Conservation (phyloP, 1,140 invertebrate genomes). For the Chionoecetes opilio region DNA sequence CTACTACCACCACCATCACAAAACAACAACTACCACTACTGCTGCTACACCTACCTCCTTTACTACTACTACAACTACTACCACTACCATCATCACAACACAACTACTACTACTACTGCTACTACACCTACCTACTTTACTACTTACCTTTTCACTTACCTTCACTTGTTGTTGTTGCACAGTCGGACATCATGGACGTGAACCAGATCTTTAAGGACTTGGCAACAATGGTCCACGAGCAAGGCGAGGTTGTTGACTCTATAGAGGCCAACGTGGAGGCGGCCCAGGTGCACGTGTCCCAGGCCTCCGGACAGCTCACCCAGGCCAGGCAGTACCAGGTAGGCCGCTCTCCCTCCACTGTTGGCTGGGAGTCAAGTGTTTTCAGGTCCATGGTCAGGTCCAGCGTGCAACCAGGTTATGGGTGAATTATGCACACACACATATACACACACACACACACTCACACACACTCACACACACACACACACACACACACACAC, state of each 20-base stretch:
- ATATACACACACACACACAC: not conserved
- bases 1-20: too few relatives aligned
- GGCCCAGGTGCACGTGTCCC: constrained; percentile 93
- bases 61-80: too few relatives aligned
- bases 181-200: constrained; percentile 97
- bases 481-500: constrained; percentile 11
- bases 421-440: not conserved
- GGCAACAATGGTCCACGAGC: constrained; percentile 97
- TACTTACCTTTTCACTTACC: too few relatives aligned
- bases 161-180: constrained; percentile 81
- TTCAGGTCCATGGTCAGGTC: not conserved
- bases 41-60: too few relatives aligned
- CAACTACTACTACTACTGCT: too few relatives aligned
- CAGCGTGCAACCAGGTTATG: not conserved
- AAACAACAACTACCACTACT: too few relatives aligned
- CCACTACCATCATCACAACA: too few relatives aligned
- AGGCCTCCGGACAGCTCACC: constrained; percentile 91
- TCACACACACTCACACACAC: not conserved
- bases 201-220: constrained; percentile 99
- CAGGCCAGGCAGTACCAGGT: constrained; percentile 93
- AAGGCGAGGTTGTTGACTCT: constrained; percentile 97
- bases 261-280: constrained; percentile 98
- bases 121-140: too few relatives aligned
- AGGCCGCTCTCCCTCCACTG: constrained; percentile 49
- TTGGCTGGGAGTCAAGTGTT: not conserved